phyloP scores from a whole-genome alignment of 1,140 invertebrate species.

The Telenomus remus region DNA sequence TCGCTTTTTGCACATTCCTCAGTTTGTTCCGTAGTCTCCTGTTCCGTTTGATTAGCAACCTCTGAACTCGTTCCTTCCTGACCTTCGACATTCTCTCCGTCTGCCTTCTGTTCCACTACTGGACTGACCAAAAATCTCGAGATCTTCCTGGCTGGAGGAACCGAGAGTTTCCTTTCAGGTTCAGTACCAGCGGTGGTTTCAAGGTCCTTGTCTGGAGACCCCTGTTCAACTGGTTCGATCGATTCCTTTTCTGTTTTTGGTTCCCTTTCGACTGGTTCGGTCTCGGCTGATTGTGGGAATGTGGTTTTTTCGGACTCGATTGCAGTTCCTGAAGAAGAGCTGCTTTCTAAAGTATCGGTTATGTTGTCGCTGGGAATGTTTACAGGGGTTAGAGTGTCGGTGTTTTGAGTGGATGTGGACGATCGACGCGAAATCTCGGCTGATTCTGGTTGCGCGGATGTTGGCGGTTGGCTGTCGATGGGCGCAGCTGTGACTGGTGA shows the following conservation, averaged over 20 bases:
- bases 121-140: conserved; percentile 88
- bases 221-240: neutral
- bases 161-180: conserved; percentile 41
- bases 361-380: conserved; percentile 67
- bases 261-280: conserved; percentile 4
- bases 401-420: conserved; percentile 73
- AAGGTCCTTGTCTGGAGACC: neutral
- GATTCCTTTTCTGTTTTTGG: conserved; percentile 10
- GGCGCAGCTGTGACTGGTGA: conserved; percentile 29
- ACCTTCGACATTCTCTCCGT: conserved; percentile 25
- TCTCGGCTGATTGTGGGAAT: conserved; percentile 13
- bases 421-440: conserved; percentile 70
- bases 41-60: neutral
- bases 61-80: conserved; percentile 10
- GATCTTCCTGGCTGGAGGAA: conserved; percentile 80
- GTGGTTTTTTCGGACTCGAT: conserved; percentile 8
- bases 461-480: conserved; percentile 46
- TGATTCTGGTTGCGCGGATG: conserved; percentile 57
- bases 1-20: conserved; percentile 7
- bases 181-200: conserved; percentile 26
- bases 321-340: conserved; percentile 13
- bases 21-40: conserved; percentile 16
- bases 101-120: conserved; percentile 76
- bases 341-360: conserved; percentile 65
- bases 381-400: conserved; percentile 69